Conservation (phyloP, 1,140 invertebrate genomes). For the Drosophila azteca region DNA sequence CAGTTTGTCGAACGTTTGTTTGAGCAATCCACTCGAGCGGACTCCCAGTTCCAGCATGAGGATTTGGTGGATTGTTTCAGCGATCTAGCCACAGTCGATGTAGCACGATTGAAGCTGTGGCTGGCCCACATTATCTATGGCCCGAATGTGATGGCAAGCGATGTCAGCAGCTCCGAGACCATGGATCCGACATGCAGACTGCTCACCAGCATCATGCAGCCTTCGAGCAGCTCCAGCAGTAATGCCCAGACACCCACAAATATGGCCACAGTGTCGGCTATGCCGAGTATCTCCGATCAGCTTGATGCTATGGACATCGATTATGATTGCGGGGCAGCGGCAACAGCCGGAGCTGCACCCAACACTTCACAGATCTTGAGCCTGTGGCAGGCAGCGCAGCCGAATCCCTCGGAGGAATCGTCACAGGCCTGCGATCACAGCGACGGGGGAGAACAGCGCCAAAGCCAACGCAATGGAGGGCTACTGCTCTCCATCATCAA, state of each 20-base stretch:
- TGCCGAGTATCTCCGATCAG: conserved; percentile 83
- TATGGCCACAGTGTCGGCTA: conserved; percentile 82
- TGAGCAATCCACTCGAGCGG: conserved; percentile 86
- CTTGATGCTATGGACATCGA: conserved; percentile 83
- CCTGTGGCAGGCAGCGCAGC: conserved; percentile 62
- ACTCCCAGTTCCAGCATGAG: conserved; percentile 87
- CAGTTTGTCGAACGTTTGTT: conserved; percentile 93
- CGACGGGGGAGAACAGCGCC: not conserved
- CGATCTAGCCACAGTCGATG: conserved; percentile 88
- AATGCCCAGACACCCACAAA: conserved; percentile 84
- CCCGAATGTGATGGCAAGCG: conserved; percentile 63
- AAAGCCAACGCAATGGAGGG: conserved; percentile 88
- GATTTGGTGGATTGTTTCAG: conserved; percentile 88
- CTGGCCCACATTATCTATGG: conserved; percentile 88
- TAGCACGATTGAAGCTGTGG: conserved; percentile 88
- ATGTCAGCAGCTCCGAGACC: conserved; percentile 55
- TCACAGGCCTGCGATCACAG: conserved; percentile 67
- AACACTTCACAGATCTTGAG: conserved; percentile 76
- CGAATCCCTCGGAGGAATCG: conserved; percentile 67
- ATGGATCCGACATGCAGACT: conserved; percentile 58
- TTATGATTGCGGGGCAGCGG: conserved; percentile 57
- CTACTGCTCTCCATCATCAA: conserved; percentile 89
- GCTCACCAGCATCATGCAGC: conserved; percentile 64
- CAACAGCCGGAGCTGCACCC: conserved; percentile 45
- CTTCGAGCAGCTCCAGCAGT: conserved; percentile 83